Conservation (phyloP, 2,797 vertebrate genomes). For the Sparidentex hasta region DNA sequence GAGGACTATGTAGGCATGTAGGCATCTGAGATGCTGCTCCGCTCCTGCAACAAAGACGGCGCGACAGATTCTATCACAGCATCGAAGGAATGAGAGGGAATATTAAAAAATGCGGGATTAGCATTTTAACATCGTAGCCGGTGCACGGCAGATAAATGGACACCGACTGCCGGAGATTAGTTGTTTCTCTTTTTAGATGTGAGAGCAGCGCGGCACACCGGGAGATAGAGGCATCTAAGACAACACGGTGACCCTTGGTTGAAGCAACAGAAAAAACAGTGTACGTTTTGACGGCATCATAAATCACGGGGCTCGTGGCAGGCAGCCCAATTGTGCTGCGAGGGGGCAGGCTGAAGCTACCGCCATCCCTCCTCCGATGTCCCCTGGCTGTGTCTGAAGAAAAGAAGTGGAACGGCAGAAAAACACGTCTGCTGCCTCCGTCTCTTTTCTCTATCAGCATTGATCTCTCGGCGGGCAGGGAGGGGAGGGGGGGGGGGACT, state of each 20-base stretch:
- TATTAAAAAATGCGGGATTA: constrained; percentile 66
- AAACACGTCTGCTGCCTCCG: constrained; percentile 57
- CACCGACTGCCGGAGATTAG: constrained; percentile 62
- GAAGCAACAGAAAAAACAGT: constrained; percentile 70
- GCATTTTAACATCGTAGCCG: constrained; percentile 63
- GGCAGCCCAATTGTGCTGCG: constrained; percentile 78
- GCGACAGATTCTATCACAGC: constrained; percentile 44
- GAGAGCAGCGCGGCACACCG: constrained; percentile 37
- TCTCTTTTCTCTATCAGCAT: constrained; percentile 49
- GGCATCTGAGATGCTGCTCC: constrained; percentile 28
- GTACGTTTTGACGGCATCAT: constrained; percentile 80
- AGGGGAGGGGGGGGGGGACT: too few relatives aligned
- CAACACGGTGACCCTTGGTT: constrained; percentile 78
- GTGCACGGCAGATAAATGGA: constrained; percentile 56
- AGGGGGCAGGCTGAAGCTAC: constrained; percentile 73
- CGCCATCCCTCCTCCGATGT: constrained; percentile 73
- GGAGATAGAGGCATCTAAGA: constrained; percentile 74
- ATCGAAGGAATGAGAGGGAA: constrained; percentile 32
- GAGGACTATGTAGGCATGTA: constrained; percentile 52
- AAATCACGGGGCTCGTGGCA: constrained; percentile 80
- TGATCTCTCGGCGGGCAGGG: constrained; percentile 40
- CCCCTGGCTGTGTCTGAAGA: constrained; percentile 77
- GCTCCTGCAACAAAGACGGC: constrained; percentile 45
- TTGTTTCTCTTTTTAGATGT: constrained; percentile 53
- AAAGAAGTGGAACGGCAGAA: constrained; percentile 73